phyloP scores from a whole-genome alignment of 2,888 invertebrate species.

The Podabrus alpinus region DNA sequence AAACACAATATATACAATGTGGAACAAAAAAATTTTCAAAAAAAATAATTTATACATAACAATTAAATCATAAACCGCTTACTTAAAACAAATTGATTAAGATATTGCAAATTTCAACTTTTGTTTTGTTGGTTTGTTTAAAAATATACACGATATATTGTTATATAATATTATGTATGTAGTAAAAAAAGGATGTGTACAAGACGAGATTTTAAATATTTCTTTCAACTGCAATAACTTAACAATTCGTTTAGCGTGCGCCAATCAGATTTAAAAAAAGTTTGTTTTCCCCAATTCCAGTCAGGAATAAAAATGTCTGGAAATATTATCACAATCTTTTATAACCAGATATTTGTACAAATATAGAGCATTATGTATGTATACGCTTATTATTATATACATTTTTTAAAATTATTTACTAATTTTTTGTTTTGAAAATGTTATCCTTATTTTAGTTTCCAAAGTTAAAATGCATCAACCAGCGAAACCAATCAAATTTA shows the following conservation, averaged over 20 bases:
- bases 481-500: not conserved
- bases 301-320: constrained; percentile 31
- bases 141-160: not conserved
- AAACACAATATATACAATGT: constrained; percentile 36
- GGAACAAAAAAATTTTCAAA: constrained; percentile 30
- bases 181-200: not conserved
- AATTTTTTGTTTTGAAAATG: not conserved
- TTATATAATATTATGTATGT: too few relatives aligned
- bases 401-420: constrained; percentile 19
- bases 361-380: not conserved
- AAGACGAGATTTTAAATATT: not conserved
- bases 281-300: constrained; percentile 23
- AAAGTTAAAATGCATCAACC: not conserved
- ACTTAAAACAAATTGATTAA: constrained; percentile 7
- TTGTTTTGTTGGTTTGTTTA: not conserved
- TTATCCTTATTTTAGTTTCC: not conserved
- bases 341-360: constrained; percentile 30
- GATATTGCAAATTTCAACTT: constrained; percentile 5
- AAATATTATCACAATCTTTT: constrained; percentile 40
- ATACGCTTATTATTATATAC: constrained; percentile 33
- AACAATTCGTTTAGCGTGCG: constrained; percentile 1
- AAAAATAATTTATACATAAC: constrained; percentile 15
- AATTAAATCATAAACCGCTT: constrained; percentile 7
- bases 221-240: constrained; percentile 5
- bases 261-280: constrained; percentile 6